These are phyloP conservation scores for Hippoglossus hippoglossus DNA, from an alignment of 2,797 vertebrate genomes.

Conservation along the genomic window DNA sequence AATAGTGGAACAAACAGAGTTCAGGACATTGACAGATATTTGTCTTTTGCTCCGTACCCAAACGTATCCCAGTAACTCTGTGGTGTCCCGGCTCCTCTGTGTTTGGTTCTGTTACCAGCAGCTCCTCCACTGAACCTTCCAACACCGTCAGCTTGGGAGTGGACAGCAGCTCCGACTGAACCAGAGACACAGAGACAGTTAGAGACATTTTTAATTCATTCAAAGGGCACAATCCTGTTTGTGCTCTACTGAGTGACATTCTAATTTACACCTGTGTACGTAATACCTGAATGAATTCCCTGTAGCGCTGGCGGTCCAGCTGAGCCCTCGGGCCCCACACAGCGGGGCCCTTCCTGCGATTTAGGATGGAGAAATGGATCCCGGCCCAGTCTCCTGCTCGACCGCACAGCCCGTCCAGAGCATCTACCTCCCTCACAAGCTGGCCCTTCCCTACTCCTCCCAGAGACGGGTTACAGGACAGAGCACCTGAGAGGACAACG, in stretches of 20 bases:
- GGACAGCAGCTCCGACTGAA: slow-evolving; percentile 90
- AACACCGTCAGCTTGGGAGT: slow-evolving; percentile 88
- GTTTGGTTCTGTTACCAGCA: slow-evolving; percentile 86
- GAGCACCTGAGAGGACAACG: slow-evolving; percentile 84
- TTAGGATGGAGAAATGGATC: slow-evolving; percentile 94
- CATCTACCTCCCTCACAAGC: slow-evolving; percentile 94
- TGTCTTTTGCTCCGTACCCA: slow-evolving; percentile 79
- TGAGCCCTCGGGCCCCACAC: slow-evolving; percentile 97
- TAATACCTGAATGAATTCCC: slow-evolving; percentile 90
- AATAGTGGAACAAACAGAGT: no score
- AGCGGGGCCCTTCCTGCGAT: slow-evolving; percentile 93
- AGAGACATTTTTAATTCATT: slow-evolving; percentile 21
- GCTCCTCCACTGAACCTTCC: slow-evolving; percentile 93
- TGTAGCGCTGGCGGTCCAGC: slow-evolving; percentile 91
- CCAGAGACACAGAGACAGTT: not conserved
- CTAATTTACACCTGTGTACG: not conserved
- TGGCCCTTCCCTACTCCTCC: slow-evolving; percentile 97
- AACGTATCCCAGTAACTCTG: slow-evolving; percentile 86
- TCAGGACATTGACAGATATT: not conserved
- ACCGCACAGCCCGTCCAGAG: slow-evolving; percentile 93
- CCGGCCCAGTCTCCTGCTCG: slow-evolving; percentile 92
- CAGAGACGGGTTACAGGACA: slow-evolving; percentile 97
- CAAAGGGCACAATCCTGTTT: not conserved
- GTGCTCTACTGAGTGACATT: no score
- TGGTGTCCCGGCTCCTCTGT: slow-evolving; percentile 83